phyloP scores from a whole-genome alignment of 2,888 invertebrate genomes.

The Platypus cylindrus region DNA sequence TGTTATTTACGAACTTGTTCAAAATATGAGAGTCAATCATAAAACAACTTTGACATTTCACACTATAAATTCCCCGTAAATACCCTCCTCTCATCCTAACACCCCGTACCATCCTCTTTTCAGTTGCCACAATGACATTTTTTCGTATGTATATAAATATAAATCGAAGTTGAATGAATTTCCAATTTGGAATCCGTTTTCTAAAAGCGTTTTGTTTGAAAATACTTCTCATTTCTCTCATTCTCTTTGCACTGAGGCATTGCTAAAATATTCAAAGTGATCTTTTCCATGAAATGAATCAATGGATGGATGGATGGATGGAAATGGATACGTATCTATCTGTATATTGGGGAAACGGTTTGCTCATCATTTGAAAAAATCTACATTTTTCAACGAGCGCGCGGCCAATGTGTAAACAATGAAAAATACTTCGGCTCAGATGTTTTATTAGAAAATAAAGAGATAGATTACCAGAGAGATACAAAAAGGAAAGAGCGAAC shows the following conservation, averaged over 20 bases:
- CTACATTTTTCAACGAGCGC: slow-evolving; percentile 34
- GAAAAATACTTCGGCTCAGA: slow-evolving; percentile 34
- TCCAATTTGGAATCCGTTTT: too few species aligned
- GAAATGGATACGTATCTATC: neutral
- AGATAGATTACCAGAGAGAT: slow-evolving; percentile 3
- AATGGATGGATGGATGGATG: too few species aligned
- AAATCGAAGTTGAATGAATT: too few species aligned
- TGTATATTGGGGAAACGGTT: slow-evolving; percentile 14
- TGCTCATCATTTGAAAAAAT: slow-evolving; percentile 32
- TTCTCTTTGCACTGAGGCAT: neutral
- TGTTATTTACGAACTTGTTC: slow-evolving; percentile 4
- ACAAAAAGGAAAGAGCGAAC: neutral
- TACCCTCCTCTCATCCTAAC: too few species aligned
- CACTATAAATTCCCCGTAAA: neutral
- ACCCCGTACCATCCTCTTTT: too few species aligned
- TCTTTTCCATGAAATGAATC: slow-evolving; percentile 11
- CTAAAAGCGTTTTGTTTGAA: too few species aligned
- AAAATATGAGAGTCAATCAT: slow-evolving; percentile 11
- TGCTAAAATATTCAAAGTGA: slow-evolving; percentile 14
- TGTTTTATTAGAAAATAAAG: slow-evolving; percentile 29
- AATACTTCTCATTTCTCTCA: too few species aligned
- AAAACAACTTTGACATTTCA: neutral
- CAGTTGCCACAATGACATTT: too few species aligned
- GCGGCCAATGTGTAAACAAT: slow-evolving; percentile 33
- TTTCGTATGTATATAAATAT: too few species aligned